Conservation (phyloP, 2,888 invertebrate genomes). For the Aphrophora alni region DNA sequence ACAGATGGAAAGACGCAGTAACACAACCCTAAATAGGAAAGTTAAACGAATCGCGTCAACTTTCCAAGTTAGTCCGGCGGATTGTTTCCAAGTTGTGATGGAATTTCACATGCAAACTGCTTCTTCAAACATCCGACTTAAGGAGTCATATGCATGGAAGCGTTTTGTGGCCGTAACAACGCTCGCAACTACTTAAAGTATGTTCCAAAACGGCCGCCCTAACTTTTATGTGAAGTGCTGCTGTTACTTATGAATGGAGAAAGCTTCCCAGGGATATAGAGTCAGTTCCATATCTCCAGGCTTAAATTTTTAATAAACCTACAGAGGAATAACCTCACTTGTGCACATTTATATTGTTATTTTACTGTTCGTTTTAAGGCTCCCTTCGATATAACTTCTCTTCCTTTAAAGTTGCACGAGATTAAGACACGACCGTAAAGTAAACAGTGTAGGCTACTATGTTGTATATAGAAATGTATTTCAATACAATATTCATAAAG, state of each 20-base stretch:
- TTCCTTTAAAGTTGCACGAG: not conserved
- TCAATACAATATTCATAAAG: too few relatives aligned
- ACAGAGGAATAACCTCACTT: not conserved
- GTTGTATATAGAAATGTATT: too few relatives aligned
- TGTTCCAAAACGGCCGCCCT: not conserved
- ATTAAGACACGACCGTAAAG: not conserved
- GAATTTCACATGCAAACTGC: slow-evolving; percentile 6
- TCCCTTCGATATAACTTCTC: not conserved
- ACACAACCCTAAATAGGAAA: not conserved
- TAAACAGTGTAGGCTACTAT: too few relatives aligned
- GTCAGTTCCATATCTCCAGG: not conserved
- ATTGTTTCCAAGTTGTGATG: slow-evolving; percentile 6
- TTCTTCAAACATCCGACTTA: not conserved
- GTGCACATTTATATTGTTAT: not conserved
- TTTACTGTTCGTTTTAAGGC: not conserved
- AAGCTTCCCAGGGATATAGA: not conserved
- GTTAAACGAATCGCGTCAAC: not conserved
- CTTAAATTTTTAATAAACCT: slow-evolving; percentile 2
- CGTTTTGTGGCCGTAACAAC: slow-evolving; percentile 1
- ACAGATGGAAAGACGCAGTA: not conserved
- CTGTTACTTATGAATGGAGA: not conserved
- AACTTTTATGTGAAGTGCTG: slow-evolving; percentile 6
- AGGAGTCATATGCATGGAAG: not conserved
- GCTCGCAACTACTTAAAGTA: not conserved
- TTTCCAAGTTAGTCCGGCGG: not conserved